A percentile compares a stretch with the other conserved stretches of the same genome.
Evolutionary conservation across 2,888 invertebrate genomes (phyloP).

Genomic region (Drosophila niveifrons): DNA sequence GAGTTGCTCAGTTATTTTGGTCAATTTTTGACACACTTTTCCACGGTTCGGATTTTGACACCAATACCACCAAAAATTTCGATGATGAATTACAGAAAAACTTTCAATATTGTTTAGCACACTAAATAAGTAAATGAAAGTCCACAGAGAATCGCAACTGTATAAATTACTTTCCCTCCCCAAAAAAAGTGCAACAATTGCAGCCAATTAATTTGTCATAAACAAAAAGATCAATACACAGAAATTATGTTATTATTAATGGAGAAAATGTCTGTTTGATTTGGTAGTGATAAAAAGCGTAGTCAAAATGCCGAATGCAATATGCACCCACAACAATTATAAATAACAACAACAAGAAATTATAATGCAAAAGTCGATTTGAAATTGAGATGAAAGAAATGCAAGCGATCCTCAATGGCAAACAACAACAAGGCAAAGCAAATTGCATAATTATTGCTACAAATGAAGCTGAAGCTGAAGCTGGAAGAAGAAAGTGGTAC

Average conservation of each 20-base stretch:
- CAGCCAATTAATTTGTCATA: conserved; percentile 75
- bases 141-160: conserved; percentile 22
- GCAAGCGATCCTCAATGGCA: conserved; percentile 44
- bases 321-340: conserved; percentile 72
- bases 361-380: conserved; percentile 63
- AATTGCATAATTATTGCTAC: conserved; percentile 80
- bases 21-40: conserved; percentile 70
- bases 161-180: conserved; percentile 48
- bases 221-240: conserved; percentile 60
- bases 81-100: conserved; percentile 24
- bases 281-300: conserved; percentile 54
- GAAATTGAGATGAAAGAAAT: conserved; percentile 37
- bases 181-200: conserved; percentile 53
- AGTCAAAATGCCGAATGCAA: conserved; percentile 25
- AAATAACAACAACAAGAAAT: conserved; percentile 60
- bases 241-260: conserved; percentile 68
- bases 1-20: conserved; percentile 59
- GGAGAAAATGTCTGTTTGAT: conserved; percentile 33
- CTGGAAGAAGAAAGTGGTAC: conserved; percentile 74
- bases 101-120: conserved; percentile 33
- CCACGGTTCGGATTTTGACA: conserved; percentile 40
- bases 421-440: conserved; percentile 54
- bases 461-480: conserved; percentile 67
- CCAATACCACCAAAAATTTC: conserved; percentile 19
- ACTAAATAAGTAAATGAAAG: conserved; percentile 20